Conservation (phyloP, 2,888 invertebrate species). For the Pseudococcus jackbeardsleyi region DNA sequence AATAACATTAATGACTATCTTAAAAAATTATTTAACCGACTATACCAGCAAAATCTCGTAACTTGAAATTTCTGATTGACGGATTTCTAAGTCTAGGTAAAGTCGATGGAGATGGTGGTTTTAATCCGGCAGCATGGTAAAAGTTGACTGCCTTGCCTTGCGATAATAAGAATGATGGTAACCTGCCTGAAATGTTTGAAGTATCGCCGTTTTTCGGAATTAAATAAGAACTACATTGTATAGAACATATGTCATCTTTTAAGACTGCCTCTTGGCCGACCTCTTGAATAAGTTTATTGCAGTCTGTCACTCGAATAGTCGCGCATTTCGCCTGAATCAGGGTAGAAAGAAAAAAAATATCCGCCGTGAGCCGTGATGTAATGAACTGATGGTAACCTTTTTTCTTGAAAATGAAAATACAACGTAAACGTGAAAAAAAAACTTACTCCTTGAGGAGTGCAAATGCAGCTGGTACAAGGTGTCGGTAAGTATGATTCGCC, state of each 20-base stretch:
- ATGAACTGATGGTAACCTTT: too few species aligned
- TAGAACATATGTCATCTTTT: constrained; percentile 89
- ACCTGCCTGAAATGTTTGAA: neutral
- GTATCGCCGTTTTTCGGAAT: constrained; percentile 26
- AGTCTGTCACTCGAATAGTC: constrained; percentile 88
- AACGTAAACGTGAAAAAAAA: neutral
- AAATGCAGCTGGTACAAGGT: constrained; percentile 92
- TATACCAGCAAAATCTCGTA: constrained; percentile 58
- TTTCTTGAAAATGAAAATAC: too few species aligned
- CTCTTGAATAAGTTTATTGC: constrained; percentile 84
- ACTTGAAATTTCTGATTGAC: constrained; percentile 52
- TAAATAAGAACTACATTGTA: constrained; percentile 77
- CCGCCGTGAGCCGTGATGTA: neutral
- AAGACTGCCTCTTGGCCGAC: constrained; percentile 86
- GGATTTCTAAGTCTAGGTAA: constrained; percentile 30
- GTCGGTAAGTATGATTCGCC: constrained; percentile 89
- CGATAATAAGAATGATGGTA: neutral
- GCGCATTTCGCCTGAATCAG: constrained; percentile 85
- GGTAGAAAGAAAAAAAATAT: constrained; percentile 63
- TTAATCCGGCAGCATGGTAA: constrained; percentile 57
- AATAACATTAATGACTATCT: constrained; percentile 11
- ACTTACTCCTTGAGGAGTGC: constrained; percentile 79
- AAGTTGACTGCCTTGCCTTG: constrained; percentile 55
- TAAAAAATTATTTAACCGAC: constrained; percentile 50
- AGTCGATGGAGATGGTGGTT: constrained; percentile 40